Evolutionary conservation across 64 coral and sea anemone genomes (phyloP), one percentile per base, ranked within the genome.

Genomic region (Stichodactyla mertensii): DNA sequence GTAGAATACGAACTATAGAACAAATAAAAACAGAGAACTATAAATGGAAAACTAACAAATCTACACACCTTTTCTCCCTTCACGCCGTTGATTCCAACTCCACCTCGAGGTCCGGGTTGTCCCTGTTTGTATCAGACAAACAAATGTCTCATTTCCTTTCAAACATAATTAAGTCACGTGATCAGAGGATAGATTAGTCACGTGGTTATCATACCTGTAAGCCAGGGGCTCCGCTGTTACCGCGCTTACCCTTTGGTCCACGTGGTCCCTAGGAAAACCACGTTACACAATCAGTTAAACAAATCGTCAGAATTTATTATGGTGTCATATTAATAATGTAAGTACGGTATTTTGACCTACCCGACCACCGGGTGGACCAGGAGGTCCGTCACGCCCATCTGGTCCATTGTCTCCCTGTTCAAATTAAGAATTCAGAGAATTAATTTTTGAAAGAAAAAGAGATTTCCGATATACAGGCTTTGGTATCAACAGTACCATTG

Each of bases 311-410:
- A 45, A 45, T 45, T 45, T 45, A 45, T 45, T 45, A 45, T 45
- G 3, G 1, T 2, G 1, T 45, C 36, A 45, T 2, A 45, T 45
- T 45, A 45, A 45, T 45, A 45, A 45, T 45, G 36, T 3, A 45
- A 45, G 13, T 55, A 82, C 23, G 19, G 15, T 55, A 8, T 27
- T 28, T 61, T 61, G 36, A 85, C 83, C 19, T 85, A 85, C 83
- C 54, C 83, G 83, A 57, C 55, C 55, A 55, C 83, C 83, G 27
- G 60, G 60, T 20, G 83, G n/a, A 55, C 83, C 83, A 85, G 83
- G 83, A 24, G 55, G 55, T 31, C 83, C 83, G 56, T 85, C 83
- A 58, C 83, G 83, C 61, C 83, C 83, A 85, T 85, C 56, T 45
- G 22, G 22, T 36, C 83, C 83, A 16, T 64, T 60, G 56, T 85